Evolutionary conservation across 2,888 invertebrate genomes (phyloP).

Genomic region (Agriopis aurantiaria): DNA sequence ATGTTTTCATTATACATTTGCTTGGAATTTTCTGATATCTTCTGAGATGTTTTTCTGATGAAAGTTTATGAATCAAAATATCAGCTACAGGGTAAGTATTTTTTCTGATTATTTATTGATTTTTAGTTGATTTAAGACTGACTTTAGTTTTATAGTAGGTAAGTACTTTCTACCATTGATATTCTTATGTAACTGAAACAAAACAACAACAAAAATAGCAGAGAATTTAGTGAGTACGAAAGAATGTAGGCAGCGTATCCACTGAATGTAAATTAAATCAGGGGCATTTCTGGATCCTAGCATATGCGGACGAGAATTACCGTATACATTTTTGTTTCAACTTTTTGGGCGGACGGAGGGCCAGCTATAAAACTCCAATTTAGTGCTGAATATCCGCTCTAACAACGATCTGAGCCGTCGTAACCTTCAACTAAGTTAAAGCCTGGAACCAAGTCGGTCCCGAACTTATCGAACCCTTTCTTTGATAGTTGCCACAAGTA

Average conservation of each 20-base stretch:
- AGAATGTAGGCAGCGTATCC: slow-evolving; percentile 29
- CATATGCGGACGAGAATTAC: slow-evolving; percentile 38
- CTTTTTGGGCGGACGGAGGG: slow-evolving; percentile 36
- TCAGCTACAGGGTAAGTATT: too few relatives aligned
- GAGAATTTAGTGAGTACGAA: slow-evolving; percentile 11
- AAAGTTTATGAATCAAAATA: slow-evolving; percentile 5
- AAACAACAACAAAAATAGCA: neutral
- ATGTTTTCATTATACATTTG: slow-evolving; percentile 16
- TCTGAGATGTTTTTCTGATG: slow-evolving; percentile 1
- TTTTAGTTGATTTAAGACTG: neutral
- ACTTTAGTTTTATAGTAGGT: too few relatives aligned
- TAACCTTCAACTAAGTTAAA: slow-evolving; percentile 36
- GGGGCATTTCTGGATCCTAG: slow-evolving; percentile 34
- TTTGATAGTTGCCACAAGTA: slow-evolving; percentile 21
- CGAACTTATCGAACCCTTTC: slow-evolving; percentile 31
- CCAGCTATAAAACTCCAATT: slow-evolving; percentile 47
- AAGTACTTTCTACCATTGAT: too few relatives aligned
- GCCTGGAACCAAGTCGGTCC: slow-evolving; percentile 29
- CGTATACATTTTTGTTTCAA: slow-evolving; percentile 42
- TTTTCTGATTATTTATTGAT: neutral
- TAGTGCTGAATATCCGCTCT: slow-evolving; percentile 38
- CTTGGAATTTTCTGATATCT: slow-evolving; percentile 4
- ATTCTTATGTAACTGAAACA: too few relatives aligned
- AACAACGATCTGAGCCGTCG: slow-evolving; percentile 39
- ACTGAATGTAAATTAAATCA: slow-evolving; percentile 43